Percentiles rank a stretch among this genome's conserved stretches.
Conservation (phyloP, 2,113 vertebrate genomes). For the Elaphurus davidianus region DNA sequence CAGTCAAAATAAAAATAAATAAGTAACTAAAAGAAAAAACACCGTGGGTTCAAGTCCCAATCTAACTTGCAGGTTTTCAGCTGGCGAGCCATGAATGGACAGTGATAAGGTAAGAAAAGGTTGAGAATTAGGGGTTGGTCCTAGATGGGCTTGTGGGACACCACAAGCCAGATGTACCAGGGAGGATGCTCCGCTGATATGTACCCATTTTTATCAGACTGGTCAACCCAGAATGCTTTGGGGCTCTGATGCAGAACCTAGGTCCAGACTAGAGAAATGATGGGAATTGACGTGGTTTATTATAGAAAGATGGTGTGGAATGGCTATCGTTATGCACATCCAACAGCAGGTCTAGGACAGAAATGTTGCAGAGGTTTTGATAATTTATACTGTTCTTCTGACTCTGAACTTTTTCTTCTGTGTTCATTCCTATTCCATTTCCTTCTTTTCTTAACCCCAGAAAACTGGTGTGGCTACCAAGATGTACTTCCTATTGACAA, state of each 20-base stretch:
- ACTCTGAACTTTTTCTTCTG: neutral
- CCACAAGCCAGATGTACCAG: neutral
- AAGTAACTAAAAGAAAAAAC: neutral
- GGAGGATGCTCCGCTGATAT: neutral
- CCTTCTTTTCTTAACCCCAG: neutral
- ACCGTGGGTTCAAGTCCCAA: neutral
- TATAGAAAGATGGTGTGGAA: neutral
- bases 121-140: neutral
- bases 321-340: neutral
- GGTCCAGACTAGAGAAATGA: neutral
- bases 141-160: neutral
- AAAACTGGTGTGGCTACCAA: neutral
- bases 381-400: neutral
- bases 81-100: neutral
- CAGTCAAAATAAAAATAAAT: neutral
- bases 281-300: neutral
- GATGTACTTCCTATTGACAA: neutral
- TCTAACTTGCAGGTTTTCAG: neutral
- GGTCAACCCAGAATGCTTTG: neutral
- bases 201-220: neutral
- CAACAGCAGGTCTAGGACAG: neutral
- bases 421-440: neutral
- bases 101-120: neutral
- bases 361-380: neutral
- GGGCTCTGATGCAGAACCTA: neutral